These are phyloP conservation scores for Noctua pronuba DNA, from an alignment of 2,888 invertebrate species.

Conservation along the genomic window DNA sequence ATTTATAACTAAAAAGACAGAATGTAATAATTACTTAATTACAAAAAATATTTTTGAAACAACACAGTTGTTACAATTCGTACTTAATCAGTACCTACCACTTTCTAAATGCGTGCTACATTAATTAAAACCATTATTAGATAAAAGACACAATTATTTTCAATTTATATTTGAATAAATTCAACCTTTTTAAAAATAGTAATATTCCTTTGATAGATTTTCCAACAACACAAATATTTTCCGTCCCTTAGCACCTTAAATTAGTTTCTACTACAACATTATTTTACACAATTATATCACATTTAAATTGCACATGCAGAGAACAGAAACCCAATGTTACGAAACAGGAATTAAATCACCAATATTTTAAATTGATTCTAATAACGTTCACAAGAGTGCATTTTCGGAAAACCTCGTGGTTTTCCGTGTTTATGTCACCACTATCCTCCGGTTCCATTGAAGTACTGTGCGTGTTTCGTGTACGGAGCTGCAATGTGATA, in stretches of 20 bases:
- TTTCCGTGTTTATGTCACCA: slow-evolving; percentile 73
- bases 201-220: slow-evolving; percentile 72
- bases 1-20: slow-evolving; percentile 40
- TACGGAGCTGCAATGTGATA: slow-evolving; percentile 96
- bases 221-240: slow-evolving; percentile 76
- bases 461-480: slow-evolving; percentile 94
- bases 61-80: slow-evolving; percentile 89
- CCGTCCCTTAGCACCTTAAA: slow-evolving; percentile 87
- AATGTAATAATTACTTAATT: slow-evolving; percentile 54
- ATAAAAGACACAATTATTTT: slow-evolving; percentile 67
- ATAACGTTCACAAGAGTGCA: slow-evolving; percentile 76
- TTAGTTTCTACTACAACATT: slow-evolving; percentile 77
- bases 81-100: slow-evolving; percentile 87
- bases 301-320: slow-evolving; percentile 88
- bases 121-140: slow-evolving; percentile 64
- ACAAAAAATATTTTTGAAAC: slow-evolving; percentile 74
- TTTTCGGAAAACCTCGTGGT: slow-evolving; percentile 71
- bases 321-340: slow-evolving; percentile 69
- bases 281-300: slow-evolving; percentile 85
- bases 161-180: slow-evolving; percentile 66
- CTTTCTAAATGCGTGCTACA: slow-evolving; percentile 71
- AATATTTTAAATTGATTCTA: slow-evolving; percentile 67
- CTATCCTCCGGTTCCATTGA: slow-evolving; percentile 90
- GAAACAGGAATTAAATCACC: slow-evolving; percentile 71
- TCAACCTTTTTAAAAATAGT: slow-evolving; percentile 69